Evolutionary conservation across 1,140 invertebrate genomes (phyloP), one percentile per base, ranked within the genome.

Genomic region (Aphidius gifuensis): DNA sequence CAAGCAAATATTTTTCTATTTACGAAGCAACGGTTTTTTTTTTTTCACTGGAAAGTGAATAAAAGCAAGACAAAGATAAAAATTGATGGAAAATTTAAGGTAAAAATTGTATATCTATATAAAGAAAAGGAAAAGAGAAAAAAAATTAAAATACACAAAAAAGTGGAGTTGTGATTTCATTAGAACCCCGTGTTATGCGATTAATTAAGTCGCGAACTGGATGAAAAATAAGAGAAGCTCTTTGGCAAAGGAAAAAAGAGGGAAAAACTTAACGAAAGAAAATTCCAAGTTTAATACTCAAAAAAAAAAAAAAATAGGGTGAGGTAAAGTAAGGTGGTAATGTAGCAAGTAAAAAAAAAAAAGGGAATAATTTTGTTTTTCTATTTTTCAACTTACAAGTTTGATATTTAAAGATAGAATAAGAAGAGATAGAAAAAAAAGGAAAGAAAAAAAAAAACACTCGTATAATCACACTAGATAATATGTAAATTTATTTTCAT

Each of bases 161-260:
- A 65, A 66, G 71, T 74, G 72, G 73, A 78, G 73, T 77, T 78
- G 75, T 79, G 79, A 80, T 80, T 80, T 80, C 78, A 80, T 80
- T 80, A 80, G 78, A 32, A 76, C 72, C 67, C 75, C 73, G 79
- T 79, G 78, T 80, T 80, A 80, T 80, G 78, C 79, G 78, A 80
- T 80, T 80, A 80, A 80, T 80, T 80, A 80, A 80, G 78, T 80
- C 77, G 75, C 75, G 73, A 77, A 72, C 73, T 69, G 69, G 72
- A 73, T 75, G 71, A 80, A 79, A 79, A 79, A 80, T 79, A 77
- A 77, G 71, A 75, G 67, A 58, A 45, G 49, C 59, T 43, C 45
- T 49, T 55, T 23, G 23, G 62, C 38, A 32, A 21, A 45, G 58
- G 7, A 58, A 55, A 47, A 46, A 69, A 65, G 68, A 64, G 54